Conservation (phyloP, 1,140 invertebrate species). For the Temnothorax longispinosus region DNA sequence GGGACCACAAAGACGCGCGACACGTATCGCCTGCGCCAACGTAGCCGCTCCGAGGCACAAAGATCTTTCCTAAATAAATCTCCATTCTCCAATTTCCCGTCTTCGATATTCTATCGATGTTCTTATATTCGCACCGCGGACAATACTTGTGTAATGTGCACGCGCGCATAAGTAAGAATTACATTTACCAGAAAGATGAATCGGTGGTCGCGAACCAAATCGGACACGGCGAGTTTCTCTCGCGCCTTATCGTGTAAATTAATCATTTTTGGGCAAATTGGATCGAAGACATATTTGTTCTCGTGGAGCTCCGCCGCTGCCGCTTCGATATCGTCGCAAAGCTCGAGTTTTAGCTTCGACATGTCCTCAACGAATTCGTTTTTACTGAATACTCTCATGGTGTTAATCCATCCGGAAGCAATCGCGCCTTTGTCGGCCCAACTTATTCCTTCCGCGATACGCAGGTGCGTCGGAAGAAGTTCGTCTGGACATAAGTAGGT, state of each 20-base stretch:
- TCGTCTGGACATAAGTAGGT: constrained; percentile 82
- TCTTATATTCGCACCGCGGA: too few relatives aligned
- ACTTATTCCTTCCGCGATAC: constrained; percentile 87
- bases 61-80: constrained; percentile 88
- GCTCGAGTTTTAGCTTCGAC: constrained; percentile 75
- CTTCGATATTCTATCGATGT: too few relatives aligned
- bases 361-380: constrained; percentile 78
- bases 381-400: constrained; percentile 85
- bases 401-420: constrained; percentile 92
- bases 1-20: constrained; percentile 89
- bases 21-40: constrained; percentile 88
- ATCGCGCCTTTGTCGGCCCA: constrained; percentile 87
- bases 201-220: constrained; percentile 87
- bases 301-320: constrained; percentile 68
- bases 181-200: constrained; percentile 88
- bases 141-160: too few relatives aligned
- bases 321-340: constrained; percentile 58
- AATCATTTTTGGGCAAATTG: constrained; percentile 90
- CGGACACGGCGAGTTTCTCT: constrained; percentile 86
- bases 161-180: too few relatives aligned
- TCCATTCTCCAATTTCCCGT: neutral
- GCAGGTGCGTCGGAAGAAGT: constrained; percentile 89
- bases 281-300: constrained; percentile 85
- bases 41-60: constrained; percentile 91
- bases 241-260: constrained; percentile 88